Evolutionary conservation across 92 coral and sea anemone genomes (phyloP), one percentile per base, ranked within the genome.

Genomic region (Phymanthus crucifer): DNA sequence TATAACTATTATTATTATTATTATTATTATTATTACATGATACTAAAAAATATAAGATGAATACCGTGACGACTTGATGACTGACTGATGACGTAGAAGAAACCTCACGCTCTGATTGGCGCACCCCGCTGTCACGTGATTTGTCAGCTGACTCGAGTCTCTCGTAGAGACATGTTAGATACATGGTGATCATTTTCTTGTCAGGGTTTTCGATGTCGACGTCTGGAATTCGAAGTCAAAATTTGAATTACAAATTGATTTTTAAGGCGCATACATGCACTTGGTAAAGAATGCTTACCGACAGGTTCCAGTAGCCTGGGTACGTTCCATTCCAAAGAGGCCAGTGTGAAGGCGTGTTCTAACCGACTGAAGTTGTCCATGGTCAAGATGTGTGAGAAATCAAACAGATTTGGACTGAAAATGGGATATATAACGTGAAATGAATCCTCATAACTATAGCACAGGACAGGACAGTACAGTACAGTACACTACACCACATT

Each of bases 111-210:
- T 27, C 34, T 61, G 68, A 61, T 29, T 61, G 68, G 35, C 33
- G 17, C 17, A 61, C 5, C 7, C 32, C 72, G 6, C 17, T 6
- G 32, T 77, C 58, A 77, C 52, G 71, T 35, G 70, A 56, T 12
- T 18, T 76, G 54, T 76, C 67, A 21, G 65, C 34, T 52, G 72
- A 73, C 65, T 61, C 86, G 56, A 84, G 45, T 46, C 47, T 84
- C 85, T 93, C 92, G 74, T 87, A 93, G 80, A 96, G 82, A 38
- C 94, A 89, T 29, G 97, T 90, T 52, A 96, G 66, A 77, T 93
- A 96, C 80, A 96, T 71, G 23, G 94, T 87, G 32, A 96, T 91
- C 84, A 90, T 45, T 74, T 87, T 93, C 84, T 96, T 93, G 82
- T 96, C 98, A 0, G 95, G 96, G 24, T 84, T 82, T 4, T 90